A percentile compares a stretch with the other conserved stretches of the same genome.
phyloP scores from a whole-genome alignment of 1,140 invertebrate genomes.

The Tyrophagus putrescentiae region DNA sequence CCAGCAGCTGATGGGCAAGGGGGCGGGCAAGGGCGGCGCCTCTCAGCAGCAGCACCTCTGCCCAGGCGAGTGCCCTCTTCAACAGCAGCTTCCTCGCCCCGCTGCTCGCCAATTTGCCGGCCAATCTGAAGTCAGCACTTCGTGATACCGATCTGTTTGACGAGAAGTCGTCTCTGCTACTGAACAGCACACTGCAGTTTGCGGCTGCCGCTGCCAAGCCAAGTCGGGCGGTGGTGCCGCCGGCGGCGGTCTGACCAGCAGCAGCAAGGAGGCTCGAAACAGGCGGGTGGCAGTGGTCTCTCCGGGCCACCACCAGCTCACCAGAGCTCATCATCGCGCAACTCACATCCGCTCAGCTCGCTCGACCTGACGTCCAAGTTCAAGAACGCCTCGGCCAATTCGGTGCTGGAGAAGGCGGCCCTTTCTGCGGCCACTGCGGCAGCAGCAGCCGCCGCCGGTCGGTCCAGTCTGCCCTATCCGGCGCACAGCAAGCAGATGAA shows the following conservation, averaged over 20 bases:
- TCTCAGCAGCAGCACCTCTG: slow-evolving; percentile 16
- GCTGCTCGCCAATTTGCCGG: slow-evolving; percentile 4
- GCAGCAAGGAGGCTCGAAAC: not conserved
- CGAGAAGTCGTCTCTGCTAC: slow-evolving; percentile 20
- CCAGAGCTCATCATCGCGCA: slow-evolving; percentile 25
- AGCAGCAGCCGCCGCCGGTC: not conserved
- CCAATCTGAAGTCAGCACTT: slow-evolving; percentile 16
- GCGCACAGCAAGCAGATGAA: slow-evolving; percentile 5
- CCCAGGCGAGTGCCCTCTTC: slow-evolving; percentile 24
- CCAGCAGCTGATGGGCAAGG: too few species aligned
- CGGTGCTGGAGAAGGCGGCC: slow-evolving; percentile 10
- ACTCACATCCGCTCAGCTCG: slow-evolving; percentile 21
- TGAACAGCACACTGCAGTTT: not conserved
- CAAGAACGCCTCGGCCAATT: slow-evolving; percentile 21
- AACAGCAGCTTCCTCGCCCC: slow-evolving; percentile 18
- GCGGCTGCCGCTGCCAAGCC: slow-evolving; percentile 8
- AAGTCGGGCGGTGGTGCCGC: not conserved
- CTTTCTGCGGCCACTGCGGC: too few species aligned
- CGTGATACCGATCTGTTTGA: slow-evolving; percentile 9
- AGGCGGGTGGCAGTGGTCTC: not conserved
- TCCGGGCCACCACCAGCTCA: slow-evolving; percentile 27
- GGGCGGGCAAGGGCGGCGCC: too few species aligned
- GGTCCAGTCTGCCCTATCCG: slow-evolving; percentile 21
- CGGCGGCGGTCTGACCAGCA: not conserved
- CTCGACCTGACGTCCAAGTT: slow-evolving; percentile 25